These are phyloP conservation scores for Drusus annulatus DNA, from an alignment of 1,140 invertebrate species.

Conservation along the genomic window DNA sequence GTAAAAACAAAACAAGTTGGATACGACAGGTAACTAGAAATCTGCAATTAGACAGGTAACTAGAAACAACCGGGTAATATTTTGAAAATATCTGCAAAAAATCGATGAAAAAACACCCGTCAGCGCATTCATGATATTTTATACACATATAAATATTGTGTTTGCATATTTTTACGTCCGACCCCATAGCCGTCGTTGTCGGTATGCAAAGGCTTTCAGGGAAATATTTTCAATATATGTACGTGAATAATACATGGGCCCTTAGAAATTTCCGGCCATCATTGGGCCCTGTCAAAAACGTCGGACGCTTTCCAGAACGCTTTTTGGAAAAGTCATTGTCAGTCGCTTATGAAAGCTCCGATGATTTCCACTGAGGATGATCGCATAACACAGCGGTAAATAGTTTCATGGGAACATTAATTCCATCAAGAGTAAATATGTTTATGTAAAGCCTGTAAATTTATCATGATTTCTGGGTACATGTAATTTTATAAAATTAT, in stretches of 20 bases:
- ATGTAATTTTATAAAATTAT: too few relatives aligned
- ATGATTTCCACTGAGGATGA: slow-evolving; percentile 6
- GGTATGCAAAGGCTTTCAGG: neutral
- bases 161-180: slow-evolving; percentile 2
- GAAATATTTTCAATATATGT: slow-evolving; percentile 6
- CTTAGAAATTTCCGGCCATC: slow-evolving; percentile 45
- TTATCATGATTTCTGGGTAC: too few relatives aligned
- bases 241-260: slow-evolving; percentile 25
- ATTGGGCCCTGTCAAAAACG: slow-evolving; percentile 47
- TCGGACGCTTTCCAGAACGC: slow-evolving; percentile 40
- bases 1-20: too few relatives aligned
- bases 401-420: too few relatives aligned
- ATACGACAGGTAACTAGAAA: too few relatives aligned
- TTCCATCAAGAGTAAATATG: too few relatives aligned
- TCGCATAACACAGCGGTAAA: too few relatives aligned
- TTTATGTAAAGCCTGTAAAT: too few relatives aligned
- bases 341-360: slow-evolving; percentile 13
- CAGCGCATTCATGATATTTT: neutral
- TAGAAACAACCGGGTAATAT: too few relatives aligned
- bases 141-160: neutral
- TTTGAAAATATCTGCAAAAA: too few relatives aligned
- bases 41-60: too few relatives aligned
- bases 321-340: slow-evolving; percentile 9
- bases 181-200: neutral
- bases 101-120: too few relatives aligned